These are phyloP conservation scores for Marasmarcha lunaedactyla DNA, from an alignment of 2,888 invertebrate genomes.

Conservation along the genomic window DNA sequence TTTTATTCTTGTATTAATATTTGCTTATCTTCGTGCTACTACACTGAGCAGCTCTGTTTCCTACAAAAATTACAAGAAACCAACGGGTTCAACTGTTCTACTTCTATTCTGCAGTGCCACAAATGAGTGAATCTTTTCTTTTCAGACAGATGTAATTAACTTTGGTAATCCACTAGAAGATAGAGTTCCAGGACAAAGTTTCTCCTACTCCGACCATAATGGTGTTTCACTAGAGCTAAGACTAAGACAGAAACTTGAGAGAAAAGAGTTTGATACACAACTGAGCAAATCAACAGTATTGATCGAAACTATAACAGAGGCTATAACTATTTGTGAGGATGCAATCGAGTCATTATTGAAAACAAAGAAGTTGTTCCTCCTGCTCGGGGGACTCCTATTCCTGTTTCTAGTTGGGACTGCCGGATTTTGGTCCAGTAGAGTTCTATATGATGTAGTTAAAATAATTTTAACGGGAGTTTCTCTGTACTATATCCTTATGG, in stretches of 20 bases:
- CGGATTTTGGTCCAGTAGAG: slow-evolving; percentile 56
- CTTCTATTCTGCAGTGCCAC: too few relatives aligned
- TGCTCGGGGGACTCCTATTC: slow-evolving; percentile 57
- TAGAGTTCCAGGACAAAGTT: slow-evolving; percentile 76
- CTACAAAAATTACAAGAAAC: too few relatives aligned
- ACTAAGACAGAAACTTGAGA: slow-evolving; percentile 20
- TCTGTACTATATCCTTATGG: slow-evolving; percentile 81
- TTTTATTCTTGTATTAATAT: too few relatives aligned
- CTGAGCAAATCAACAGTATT: slow-evolving; percentile 23
- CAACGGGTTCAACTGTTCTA: too few relatives aligned
- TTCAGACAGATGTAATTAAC: slow-evolving; percentile 44
- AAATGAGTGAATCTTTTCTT: too few relatives aligned
- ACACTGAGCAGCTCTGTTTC: too few relatives aligned
- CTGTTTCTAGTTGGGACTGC: slow-evolving; percentile 64
- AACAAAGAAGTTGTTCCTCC: slow-evolving; percentile 64
- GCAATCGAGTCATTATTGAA: slow-evolving; percentile 60
- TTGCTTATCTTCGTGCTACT: too few relatives aligned
- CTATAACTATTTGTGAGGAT: slow-evolving; percentile 70
- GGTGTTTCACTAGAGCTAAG: slow-evolving; percentile 75
- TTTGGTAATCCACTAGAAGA: slow-evolving; percentile 80
- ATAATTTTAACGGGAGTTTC: slow-evolving; percentile 74
- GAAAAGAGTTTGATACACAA: slow-evolving; percentile 12
- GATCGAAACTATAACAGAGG: slow-evolving; percentile 62
- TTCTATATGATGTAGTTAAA: slow-evolving; percentile 67
- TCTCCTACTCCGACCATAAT: slow-evolving; percentile 93